Conservation (phyloP, 2,888 invertebrate species). For the Tachystola acroxantha region DNA sequence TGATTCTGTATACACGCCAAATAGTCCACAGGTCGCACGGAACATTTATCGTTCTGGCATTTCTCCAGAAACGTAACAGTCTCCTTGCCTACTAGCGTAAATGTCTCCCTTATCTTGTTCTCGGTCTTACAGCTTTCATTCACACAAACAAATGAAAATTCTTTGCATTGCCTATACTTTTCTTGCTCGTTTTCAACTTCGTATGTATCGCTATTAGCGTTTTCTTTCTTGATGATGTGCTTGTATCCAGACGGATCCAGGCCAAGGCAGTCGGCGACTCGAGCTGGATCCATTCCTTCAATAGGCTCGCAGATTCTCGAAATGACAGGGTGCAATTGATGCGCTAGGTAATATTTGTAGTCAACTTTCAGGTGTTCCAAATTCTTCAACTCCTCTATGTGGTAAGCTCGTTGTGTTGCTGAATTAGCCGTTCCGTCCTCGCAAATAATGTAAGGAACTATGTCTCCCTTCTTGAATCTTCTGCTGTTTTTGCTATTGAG, state of each 20-base stretch:
- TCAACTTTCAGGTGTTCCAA: slow-evolving; percentile 86
- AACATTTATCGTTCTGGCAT: slow-evolving; percentile 87
- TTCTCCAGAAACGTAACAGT: slow-evolving; percentile 79
- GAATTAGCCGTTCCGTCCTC: slow-evolving; percentile 89
- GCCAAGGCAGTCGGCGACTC: slow-evolving; percentile 94
- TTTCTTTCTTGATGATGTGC: slow-evolving; percentile 63
- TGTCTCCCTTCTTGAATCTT: slow-evolving; percentile 94
- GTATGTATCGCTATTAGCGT: slow-evolving; percentile 57
- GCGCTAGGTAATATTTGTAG: slow-evolving; percentile 92
- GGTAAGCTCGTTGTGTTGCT: slow-evolving; percentile 95
- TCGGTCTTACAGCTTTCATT: slow-evolving; percentile 76
- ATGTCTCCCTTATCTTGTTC: slow-evolving; percentile 72
- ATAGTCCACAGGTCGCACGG: slow-evolving; percentile 80
- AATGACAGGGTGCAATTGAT: slow-evolving; percentile 98
- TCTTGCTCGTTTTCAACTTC: slow-evolving; percentile 73
- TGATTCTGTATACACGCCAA: slow-evolving; percentile 84
- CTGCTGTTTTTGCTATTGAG: slow-evolving; percentile 89
- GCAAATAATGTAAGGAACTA: slow-evolving; percentile 97
- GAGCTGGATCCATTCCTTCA: slow-evolving; percentile 93
- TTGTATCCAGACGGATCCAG: slow-evolving; percentile 77
- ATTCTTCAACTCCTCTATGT: slow-evolving; percentile 91
- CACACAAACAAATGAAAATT: slow-evolving; percentile 82
- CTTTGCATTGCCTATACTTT: slow-evolving; percentile 78
- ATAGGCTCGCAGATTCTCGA: slow-evolving; percentile 97
- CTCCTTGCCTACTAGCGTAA: slow-evolving; percentile 59